phyloP scores from a whole-genome alignment of 2,888 invertebrate genomes.

The Ichneumon xanthorius region DNA sequence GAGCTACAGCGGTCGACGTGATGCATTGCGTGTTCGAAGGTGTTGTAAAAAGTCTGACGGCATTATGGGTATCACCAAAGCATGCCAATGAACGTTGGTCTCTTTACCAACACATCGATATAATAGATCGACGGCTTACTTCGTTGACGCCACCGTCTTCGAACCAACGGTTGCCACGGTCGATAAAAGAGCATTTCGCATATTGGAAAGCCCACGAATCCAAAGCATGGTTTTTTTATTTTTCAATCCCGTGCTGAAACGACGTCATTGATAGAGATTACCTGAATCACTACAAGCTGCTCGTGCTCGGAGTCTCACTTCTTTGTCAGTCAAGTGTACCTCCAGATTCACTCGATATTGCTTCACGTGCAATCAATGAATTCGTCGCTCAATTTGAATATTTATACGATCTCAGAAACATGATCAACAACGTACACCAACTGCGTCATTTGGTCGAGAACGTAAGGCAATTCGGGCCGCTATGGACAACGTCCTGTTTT shows the following conservation, averaged over 20 bases:
- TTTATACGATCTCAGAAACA: slow-evolving; percentile 33
- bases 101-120: neutral
- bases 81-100: neutral
- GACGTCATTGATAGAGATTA: slow-evolving; percentile 25
- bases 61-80: neutral
- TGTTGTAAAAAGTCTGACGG: neutral
- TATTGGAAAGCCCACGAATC: slow-evolving; percentile 10
- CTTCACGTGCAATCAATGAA: slow-evolving; percentile 29
- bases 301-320: neutral
- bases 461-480: no score
- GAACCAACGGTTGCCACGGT: neutral
- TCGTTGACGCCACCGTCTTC: slow-evolving; percentile 33
- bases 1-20: neutral
- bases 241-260: slow-evolving; percentile 37
- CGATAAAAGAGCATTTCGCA: neutral
- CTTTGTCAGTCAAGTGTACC: slow-evolving; percentile 3
- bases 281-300: slow-evolving; percentile 52
- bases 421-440: slow-evolving; percentile 58
- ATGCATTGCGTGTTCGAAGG: slow-evolving; percentile 23
- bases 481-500: slow-evolving; percentile 49
- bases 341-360: slow-evolving; percentile 10
- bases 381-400: slow-evolving; percentile 44
- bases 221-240: neutral
- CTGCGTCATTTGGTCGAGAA: slow-evolving; percentile 51
- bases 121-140: slow-evolving; percentile 26